These are phyloP conservation scores for Glandiceps talaboti DNA, from an alignment of 53 echinoderm and acorn worm genomes.

Conservation along the genomic window DNA sequence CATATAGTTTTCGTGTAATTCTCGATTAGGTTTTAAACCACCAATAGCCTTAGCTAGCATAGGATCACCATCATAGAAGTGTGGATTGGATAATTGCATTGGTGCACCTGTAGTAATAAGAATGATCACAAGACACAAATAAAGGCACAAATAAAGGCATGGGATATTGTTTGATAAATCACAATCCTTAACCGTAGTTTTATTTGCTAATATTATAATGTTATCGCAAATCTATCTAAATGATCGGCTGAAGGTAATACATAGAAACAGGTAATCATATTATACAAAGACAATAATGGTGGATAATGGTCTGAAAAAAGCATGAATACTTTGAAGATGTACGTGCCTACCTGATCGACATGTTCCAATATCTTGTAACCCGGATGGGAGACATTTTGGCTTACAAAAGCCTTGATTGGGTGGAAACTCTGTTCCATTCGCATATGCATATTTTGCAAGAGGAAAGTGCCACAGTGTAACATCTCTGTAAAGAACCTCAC, in stretches of 20 bases:
- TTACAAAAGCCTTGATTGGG: constrained; percentile 52
- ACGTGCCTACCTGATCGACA: constrained; percentile 68
- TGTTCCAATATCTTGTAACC: constrained; percentile 49
- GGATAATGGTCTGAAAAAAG: no score
- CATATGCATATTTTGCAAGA: constrained; percentile 45
- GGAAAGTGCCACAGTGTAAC: constrained; percentile 61
- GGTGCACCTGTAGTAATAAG: constrained; percentile 73
- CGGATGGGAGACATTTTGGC: constrained; percentile 30
- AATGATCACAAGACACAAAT: no score
- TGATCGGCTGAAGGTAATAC: no score
- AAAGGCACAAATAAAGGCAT: no score
- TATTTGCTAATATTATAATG: no score
- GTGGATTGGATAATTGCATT: constrained; percentile 70
- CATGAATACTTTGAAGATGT: no score
- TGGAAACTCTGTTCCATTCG: constrained; percentile 54
- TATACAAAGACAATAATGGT: no score
- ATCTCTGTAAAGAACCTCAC: constrained; percentile 35
- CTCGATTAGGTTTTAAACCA: constrained; percentile 41
- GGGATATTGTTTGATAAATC: no score
- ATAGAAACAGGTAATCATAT: no score
- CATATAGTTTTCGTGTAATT: constrained; percentile 57
- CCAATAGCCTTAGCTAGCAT: constrained; percentile 31
- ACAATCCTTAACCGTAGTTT: no score
- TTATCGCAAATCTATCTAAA: no score
- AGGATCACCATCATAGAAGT: constrained; percentile 71